Evolutionary conservation across 2,113 vertebrate genomes (phyloP).

Genomic region (Gallinago media): DNA sequence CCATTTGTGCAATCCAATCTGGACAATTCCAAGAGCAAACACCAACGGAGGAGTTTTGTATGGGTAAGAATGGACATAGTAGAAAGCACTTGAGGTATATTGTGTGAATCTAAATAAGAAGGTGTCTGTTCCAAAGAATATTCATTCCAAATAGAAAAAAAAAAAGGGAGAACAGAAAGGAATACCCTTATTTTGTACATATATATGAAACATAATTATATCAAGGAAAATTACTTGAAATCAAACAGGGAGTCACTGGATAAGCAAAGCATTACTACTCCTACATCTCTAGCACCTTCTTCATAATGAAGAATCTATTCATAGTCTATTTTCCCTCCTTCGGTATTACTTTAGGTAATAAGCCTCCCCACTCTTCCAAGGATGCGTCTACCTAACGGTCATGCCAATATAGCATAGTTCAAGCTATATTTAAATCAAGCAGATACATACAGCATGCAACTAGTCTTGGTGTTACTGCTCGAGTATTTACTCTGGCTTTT

Average conservation of each 20-base stretch:
- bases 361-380: not conserved
- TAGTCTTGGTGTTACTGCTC: not conserved
- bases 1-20: not conserved
- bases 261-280: not conserved
- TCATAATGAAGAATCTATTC: not conserved
- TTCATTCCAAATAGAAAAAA: not conserved
- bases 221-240: not conserved
- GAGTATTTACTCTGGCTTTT: not conserved
- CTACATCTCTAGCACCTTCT: not conserved
- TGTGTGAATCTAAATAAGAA: not conserved
- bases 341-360: not conserved
- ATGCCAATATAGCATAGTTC: not conserved
- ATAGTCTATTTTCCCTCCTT: not conserved
- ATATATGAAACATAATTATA: not conserved
- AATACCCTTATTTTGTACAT: not conserved
- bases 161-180: not conserved
- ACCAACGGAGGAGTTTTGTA: not conserved
- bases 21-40: slow-evolving; percentile 10
- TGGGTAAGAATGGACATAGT: not conserved
- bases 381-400: not conserved
- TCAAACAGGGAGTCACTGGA: not conserved
- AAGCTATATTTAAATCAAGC: not conserved
- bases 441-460: not conserved
- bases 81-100: not conserved
- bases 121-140: not conserved